phyloP scores from a whole-genome alignment of 2,888 invertebrate genomes.

The Idaea aversata region DNA sequence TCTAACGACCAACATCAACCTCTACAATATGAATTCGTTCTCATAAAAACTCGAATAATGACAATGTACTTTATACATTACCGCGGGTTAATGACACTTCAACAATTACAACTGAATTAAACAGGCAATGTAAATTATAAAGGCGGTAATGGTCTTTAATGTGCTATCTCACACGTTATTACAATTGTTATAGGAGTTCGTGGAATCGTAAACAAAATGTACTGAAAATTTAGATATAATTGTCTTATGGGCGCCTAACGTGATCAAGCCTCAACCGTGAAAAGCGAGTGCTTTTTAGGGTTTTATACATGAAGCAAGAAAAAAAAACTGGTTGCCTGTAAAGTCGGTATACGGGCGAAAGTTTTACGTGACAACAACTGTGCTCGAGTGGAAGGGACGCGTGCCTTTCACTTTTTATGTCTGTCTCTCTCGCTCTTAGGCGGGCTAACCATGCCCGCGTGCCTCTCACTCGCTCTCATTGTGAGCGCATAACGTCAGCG shows the following conservation, averaged over 20 bases:
- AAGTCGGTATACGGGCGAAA: too few relatives aligned
- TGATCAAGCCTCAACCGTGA: too few relatives aligned
- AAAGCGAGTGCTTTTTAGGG: too few relatives aligned
- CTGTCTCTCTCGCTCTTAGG: too few relatives aligned
- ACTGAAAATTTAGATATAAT: not conserved
- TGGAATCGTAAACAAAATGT: conserved; percentile 1
- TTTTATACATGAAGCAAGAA: too few relatives aligned
- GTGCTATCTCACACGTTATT: conserved; percentile 8
- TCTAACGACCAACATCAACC: not conserved
- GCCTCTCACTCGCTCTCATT: too few relatives aligned
- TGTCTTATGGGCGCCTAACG: not conserved
- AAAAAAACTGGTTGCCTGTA: too few relatives aligned
- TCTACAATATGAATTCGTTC: not conserved
- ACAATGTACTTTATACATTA: conserved; percentile 19
- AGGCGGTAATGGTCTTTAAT: conserved; percentile 35
- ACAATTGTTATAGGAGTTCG: not conserved
- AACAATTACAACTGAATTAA: conserved; percentile 15
- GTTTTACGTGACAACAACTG: too few relatives aligned
- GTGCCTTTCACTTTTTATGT: too few relatives aligned
- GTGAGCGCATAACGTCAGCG: too few relatives aligned
- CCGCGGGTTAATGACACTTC: conserved; percentile 26
- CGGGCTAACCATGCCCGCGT: too few relatives aligned
- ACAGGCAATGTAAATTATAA: conserved; percentile 16
- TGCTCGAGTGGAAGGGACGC: too few relatives aligned
- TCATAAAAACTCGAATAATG: not conserved